Percentiles rank a stretch among this genome's conserved stretches.
Evolutionary conservation across 2,888 invertebrate genomes (phyloP).

Genomic region (Morpho helenor): DNA sequence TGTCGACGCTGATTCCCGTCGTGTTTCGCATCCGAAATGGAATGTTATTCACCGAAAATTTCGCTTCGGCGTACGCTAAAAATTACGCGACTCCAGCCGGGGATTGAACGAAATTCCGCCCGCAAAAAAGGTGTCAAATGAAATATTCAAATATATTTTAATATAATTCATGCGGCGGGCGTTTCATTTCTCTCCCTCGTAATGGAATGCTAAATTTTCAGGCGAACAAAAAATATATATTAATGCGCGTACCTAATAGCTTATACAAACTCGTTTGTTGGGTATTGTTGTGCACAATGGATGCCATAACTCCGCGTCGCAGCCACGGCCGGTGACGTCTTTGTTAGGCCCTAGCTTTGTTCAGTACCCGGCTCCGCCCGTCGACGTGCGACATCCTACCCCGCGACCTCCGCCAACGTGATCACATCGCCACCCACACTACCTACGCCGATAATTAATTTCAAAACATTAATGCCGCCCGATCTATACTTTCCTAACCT

Average conservation of each 20-base stretch:
- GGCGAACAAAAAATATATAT: constrained; percentile 79
- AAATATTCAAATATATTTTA: constrained; percentile 80
- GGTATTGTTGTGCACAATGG: constrained; percentile 79
- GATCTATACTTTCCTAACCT: constrained; percentile 27
- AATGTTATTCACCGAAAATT: constrained; percentile 76
- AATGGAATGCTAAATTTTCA: constrained; percentile 80
- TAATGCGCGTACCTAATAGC: constrained; percentile 80
- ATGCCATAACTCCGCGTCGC: constrained; percentile 78
- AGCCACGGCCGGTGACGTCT: constrained; percentile 78
- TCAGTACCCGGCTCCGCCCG: constrained; percentile 65
- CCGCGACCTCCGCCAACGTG: constrained; percentile 39
- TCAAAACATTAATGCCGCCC: constrained; percentile 26
- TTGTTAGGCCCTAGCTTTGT: constrained; percentile 76
- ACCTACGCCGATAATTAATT: constrained; percentile 38
- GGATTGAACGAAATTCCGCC: constrained; percentile 76
- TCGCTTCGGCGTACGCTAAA: constrained; percentile 71
- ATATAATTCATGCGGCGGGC: constrained; percentile 80
- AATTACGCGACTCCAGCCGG: constrained; percentile 69
- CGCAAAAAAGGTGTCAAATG: constrained; percentile 79
- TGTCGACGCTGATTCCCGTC: constrained; percentile 74
- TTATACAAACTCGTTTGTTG: constrained; percentile 80
- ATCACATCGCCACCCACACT: constrained; percentile 29
- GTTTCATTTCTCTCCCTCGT: constrained; percentile 79
- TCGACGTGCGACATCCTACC: constrained; percentile 58
- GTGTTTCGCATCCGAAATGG: constrained; percentile 73